A percentile compares a stretch with the other conserved stretches of the same genome.
These are phyloP conservation scores for Tiliacea citrago DNA, from an alignment of 2,888 invertebrate species.

Conservation along the genomic window DNA sequence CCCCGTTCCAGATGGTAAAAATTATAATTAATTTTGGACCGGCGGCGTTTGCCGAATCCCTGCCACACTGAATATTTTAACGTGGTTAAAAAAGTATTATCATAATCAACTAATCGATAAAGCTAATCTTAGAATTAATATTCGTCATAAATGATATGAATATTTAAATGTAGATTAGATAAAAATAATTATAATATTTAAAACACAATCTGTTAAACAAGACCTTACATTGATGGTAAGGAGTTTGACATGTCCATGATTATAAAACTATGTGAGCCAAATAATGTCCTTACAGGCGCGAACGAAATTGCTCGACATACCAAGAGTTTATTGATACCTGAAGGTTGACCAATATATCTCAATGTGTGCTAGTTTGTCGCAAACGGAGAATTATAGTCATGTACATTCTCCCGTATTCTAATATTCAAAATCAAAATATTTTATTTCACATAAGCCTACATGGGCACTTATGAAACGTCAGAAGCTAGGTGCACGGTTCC, in stretches of 20 bases:
- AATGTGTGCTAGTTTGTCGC: background rate
- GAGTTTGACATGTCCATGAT: background rate
- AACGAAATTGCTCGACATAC: background rate
- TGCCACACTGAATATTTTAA: constrained; percentile 8
- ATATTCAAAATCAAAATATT: too few species aligned
- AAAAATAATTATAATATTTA: background rate
- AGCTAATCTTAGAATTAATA: constrained; percentile 14
- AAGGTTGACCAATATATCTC: background rate
- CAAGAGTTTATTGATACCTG: too few species aligned
- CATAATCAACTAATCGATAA: background rate
- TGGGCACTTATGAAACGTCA: too few species aligned
- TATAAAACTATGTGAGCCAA: background rate
- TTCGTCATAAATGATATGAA: background rate
- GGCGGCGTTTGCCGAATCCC: constrained; percentile 3
- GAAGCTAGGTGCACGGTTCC: too few species aligned
- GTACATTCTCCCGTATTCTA: too few species aligned
- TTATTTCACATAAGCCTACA: too few species aligned
- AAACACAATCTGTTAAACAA: background rate
- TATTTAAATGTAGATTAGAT: constrained; percentile 11
- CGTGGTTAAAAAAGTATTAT: background rate
- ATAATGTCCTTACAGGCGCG: background rate
- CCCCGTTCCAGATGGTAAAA: background rate
- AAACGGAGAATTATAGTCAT: too few species aligned
- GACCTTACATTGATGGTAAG: background rate
- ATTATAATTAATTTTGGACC: background rate